Conservation (phyloP, 2,113 vertebrate genomes). For the Limanda limanda region DNA sequence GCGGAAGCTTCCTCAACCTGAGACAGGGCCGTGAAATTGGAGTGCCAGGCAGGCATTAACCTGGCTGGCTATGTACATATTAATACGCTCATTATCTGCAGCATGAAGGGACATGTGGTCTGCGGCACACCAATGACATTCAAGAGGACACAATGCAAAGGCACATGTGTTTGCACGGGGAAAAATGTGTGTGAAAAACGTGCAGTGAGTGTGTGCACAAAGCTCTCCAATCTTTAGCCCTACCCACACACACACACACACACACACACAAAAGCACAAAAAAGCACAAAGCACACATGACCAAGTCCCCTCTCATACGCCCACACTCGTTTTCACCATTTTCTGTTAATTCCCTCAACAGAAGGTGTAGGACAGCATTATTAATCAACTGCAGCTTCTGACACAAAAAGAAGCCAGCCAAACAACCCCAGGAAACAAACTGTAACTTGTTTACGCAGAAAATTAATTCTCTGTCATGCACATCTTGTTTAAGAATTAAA, state of each 20-base stretch:
- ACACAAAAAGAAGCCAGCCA: constrained; percentile 34
- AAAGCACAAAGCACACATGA: background rate
- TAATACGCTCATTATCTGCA: constrained; percentile 72
- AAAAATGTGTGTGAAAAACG: background rate
- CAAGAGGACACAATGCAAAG: constrained; percentile 53
- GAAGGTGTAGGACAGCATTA: constrained; percentile 58
- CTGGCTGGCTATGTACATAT: constrained; percentile 71
- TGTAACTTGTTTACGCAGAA: constrained; percentile 69
- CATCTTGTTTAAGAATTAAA: constrained; percentile 74
- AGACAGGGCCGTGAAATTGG: constrained; percentile 69
- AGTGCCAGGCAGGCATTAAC: constrained; percentile 62
- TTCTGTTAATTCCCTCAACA: constrained; percentile 66
- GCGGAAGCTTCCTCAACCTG: constrained; percentile 28
- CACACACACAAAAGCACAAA: background rate
- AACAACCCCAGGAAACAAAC: constrained; percentile 65
- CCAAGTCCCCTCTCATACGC: constrained; percentile 37
- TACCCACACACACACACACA: constrained; percentile 3
- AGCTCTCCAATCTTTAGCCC: constrained; percentile 5
- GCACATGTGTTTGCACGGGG: background rate
- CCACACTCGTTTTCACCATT: constrained; percentile 35
- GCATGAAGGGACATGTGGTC: constrained; percentile 34
- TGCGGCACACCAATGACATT: constrained; percentile 54
- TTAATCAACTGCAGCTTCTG: constrained; percentile 67
- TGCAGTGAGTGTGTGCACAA: background rate
- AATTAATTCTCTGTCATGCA: constrained; percentile 73